Conservation (phyloP, 2,113 vertebrate species). For the Aramus guarauna region DNA sequence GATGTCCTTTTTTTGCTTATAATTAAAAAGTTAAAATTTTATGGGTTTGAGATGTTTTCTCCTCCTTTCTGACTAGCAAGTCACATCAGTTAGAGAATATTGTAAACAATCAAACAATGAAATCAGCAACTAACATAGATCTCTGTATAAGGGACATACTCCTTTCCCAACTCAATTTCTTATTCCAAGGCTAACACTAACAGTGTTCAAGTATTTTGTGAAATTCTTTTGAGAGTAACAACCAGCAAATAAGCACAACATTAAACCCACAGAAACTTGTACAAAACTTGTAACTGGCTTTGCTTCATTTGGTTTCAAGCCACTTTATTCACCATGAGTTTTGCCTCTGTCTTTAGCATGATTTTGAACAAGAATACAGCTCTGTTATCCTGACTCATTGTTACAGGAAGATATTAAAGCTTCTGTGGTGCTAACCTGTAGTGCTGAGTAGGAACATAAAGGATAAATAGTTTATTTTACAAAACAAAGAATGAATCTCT, state of each 20-base stretch:
- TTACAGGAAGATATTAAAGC: not conserved
- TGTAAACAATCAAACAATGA: not conserved
- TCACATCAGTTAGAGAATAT: not conserved
- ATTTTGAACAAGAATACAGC: not conserved
- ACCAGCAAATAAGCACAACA: not conserved
- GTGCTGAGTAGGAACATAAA: not conserved
- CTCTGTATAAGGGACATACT: not conserved
- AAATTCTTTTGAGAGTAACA: not conserved
- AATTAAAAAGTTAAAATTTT: not conserved
- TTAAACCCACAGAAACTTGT: not conserved
- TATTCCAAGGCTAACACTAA: not conserved
- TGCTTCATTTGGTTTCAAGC: not conserved
- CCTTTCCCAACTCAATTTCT: not conserved
- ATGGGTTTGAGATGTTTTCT: not conserved
- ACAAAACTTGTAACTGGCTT: not conserved
- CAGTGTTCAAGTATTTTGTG: not conserved
- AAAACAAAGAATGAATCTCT: not conserved
- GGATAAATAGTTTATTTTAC: not conserved
- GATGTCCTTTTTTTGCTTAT: not conserved
- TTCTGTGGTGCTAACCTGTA: not conserved
- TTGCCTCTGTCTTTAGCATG: not conserved
- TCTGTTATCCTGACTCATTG: not conserved
- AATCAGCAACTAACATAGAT: not conserved
- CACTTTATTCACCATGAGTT: not conserved
- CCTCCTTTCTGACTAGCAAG: not conserved